Evolutionary conservation across 2,797 vertebrate genomes (phyloP).

Genomic region (Heterohyrax brucei): DNA sequence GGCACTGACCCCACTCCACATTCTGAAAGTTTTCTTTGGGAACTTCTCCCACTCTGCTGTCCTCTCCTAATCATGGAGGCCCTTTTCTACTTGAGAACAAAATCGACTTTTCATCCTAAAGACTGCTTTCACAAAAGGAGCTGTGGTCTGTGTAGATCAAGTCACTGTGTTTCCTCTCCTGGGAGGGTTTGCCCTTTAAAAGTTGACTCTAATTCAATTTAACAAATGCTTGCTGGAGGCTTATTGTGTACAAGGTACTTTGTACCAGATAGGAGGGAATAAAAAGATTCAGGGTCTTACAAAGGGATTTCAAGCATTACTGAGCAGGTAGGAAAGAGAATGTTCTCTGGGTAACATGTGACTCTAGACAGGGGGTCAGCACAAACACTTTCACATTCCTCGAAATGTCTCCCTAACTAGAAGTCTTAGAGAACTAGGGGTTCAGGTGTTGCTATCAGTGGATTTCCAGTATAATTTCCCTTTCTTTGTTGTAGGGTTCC

Average conservation of each 20-base stretch:
- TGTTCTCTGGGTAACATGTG: background rate
- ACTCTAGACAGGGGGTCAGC: background rate
- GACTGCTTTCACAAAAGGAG: background rate
- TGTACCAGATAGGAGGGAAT: constrained; percentile 2
- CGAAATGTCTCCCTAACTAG: background rate
- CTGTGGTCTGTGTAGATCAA: background rate
- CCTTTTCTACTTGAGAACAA: constrained; percentile 43
- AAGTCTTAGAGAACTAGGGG: background rate
- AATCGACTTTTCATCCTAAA: constrained; percentile 46
- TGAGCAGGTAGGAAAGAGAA: background rate
- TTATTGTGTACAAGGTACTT: constrained; percentile 24
- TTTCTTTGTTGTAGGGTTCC: constrained; percentile 17
- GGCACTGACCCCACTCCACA: too few species aligned
- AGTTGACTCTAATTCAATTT: constrained; percentile 55
- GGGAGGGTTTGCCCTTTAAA: constrained; percentile 12
- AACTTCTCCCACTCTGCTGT: background rate
- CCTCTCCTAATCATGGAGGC: background rate
- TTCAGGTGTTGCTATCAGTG: background rate
- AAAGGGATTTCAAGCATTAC: constrained; percentile 42
- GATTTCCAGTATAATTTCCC: background rate
- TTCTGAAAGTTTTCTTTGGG: background rate
- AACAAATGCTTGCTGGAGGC: constrained; percentile 45
- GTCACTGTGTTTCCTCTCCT: constrained; percentile 16
- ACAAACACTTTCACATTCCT: background rate
- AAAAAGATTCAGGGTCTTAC: constrained; percentile 54